These are phyloP conservation scores for Bombus superbus DNA, from an alignment of 1,140 invertebrate species.

Conservation along the genomic window DNA sequence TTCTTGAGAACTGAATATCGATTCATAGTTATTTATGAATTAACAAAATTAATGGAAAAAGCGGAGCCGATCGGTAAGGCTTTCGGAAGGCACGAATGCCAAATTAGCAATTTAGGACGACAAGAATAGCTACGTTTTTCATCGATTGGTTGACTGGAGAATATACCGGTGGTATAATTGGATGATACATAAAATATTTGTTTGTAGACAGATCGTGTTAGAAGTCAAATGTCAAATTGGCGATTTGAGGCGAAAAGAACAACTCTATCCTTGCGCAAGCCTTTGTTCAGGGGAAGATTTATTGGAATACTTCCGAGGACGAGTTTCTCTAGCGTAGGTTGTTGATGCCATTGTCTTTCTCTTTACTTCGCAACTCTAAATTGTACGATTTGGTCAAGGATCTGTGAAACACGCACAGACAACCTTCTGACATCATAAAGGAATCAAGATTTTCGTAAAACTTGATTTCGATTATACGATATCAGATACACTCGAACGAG, in stretches of 20 bases:
- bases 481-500: too few species aligned
- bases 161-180: too few species aligned
- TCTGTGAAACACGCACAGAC: too few species aligned
- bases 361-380: neutral
- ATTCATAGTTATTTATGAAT: neutral
- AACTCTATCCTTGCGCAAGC: neutral
- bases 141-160: too few species aligned
- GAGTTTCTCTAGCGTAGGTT: slow-evolving; percentile 19
- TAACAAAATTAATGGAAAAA: neutral
- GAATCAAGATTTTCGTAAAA: neutral
- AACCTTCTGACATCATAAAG: neutral
- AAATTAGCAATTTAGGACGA: too few species aligned
- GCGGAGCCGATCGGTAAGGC: too few species aligned
- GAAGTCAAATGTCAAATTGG: neutral
- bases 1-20: neutral
- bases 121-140: too few species aligned
- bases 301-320: slow-evolving; percentile 19
- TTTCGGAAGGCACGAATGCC: too few species aligned
- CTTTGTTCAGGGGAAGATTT: slow-evolving; percentile 12
- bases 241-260: neutral
- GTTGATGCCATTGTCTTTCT: neutral
- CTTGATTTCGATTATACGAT: neutral
- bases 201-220: neutral
- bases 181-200: neutral
- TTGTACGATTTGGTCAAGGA: slow-evolving; percentile 1